Base-by-base conservation (phyloP, 2,888 invertebrate genomes). In the Drosophila pseudotakahashii region DNA sequence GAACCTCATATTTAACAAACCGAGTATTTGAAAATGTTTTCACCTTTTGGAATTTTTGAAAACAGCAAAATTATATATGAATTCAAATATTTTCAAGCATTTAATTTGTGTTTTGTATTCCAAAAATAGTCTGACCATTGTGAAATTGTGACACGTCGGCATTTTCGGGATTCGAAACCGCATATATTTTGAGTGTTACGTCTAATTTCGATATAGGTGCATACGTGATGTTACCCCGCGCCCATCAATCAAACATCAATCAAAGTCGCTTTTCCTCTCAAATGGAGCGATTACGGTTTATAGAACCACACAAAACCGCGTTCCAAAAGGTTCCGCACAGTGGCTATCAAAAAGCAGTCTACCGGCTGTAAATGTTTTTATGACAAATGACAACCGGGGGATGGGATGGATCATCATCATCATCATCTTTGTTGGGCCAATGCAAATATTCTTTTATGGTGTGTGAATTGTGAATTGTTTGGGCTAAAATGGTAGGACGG, bases 171-270 rank as follows among this genome's bases (percentile, higher is more conserved):
- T n/a, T 44, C 32, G 16, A 19, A 54, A 44, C 7, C 1, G 23
- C n/a, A n/a, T 7, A 48, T 19, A 48, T 19, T 42, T 26, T 7
- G 26, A 26, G 16, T 7, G 48, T n/a, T 23, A 14, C 23, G 30
- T 55, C 7, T 53, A 7, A 9, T 36, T 42, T 37, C 34, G 16
- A 50, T 14, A 41, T 10, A 30, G 45, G 71, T 62, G 48, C 71
- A 55, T 55, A 62, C 52, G 69, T 69, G 51, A 60, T 42, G 69
- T 41, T 47, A n/a, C n/a, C 62, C 30, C 19, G 2, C n/a, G 50
- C 19, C 45, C 11, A 61, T 69, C 54, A 51, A 45, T 70, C 58
- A 70, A n/a, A 50, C 36, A 70, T 70, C 70, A 62, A 70, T 70
- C 71, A 70, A 71, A 71, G 70, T 71, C 19, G 32, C 14, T 26